phyloP scores from a whole-genome alignment of 37 sponge, comb jelly and placozoan genomes.

The Chondrosia reniformis region DNA sequence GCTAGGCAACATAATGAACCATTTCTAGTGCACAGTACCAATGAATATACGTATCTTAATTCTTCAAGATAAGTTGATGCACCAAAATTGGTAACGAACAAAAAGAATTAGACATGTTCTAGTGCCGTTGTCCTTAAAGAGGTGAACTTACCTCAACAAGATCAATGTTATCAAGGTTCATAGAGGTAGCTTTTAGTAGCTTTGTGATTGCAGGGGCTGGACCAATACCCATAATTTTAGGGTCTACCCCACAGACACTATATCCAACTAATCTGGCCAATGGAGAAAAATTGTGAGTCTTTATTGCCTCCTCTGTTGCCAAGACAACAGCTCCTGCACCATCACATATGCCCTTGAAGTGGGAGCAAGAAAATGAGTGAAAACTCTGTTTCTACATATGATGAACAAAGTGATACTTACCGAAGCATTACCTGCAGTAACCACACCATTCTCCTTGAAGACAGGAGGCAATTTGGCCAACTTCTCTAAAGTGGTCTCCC shows the following conservation, averaged over 20 bases:
- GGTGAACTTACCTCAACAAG: slow-evolving; percentile 91
- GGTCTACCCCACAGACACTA: slow-evolving; percentile 86
- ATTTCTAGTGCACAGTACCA: too few relatives aligned
- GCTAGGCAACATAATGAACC: too few relatives aligned
- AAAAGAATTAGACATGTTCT: too few relatives aligned
- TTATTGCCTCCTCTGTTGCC: slow-evolving; percentile 84
- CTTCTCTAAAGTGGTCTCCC: slow-evolving; percentile 75
- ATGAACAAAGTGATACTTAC: slow-evolving; percentile 36
- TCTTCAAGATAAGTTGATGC: too few relatives aligned
- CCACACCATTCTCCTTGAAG: slow-evolving; percentile 92
- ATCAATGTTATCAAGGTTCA: slow-evolving; percentile 71
- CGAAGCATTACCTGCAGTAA: slow-evolving; percentile 98
- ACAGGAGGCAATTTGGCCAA: slow-evolving; percentile 75
- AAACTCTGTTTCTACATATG: too few relatives aligned
- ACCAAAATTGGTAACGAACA: too few relatives aligned
- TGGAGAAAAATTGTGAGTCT: slow-evolving; percentile 70
- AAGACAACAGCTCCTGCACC: slow-evolving; percentile 86
- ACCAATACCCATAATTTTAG: slow-evolving; percentile 96
- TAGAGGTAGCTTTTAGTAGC: slow-evolving; percentile 48
- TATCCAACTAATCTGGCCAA: slow-evolving; percentile 85
- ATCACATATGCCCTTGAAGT: slow-evolving; percentile 97
- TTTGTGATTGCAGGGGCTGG: slow-evolving; percentile 85
- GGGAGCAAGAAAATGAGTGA: too few relatives aligned
- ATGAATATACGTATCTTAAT: too few relatives aligned
- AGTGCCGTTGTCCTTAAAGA: too few relatives aligned